phyloP scores from a whole-genome alignment of 2,113 vertebrate genomes.

The Psophia crepitans region DNA sequence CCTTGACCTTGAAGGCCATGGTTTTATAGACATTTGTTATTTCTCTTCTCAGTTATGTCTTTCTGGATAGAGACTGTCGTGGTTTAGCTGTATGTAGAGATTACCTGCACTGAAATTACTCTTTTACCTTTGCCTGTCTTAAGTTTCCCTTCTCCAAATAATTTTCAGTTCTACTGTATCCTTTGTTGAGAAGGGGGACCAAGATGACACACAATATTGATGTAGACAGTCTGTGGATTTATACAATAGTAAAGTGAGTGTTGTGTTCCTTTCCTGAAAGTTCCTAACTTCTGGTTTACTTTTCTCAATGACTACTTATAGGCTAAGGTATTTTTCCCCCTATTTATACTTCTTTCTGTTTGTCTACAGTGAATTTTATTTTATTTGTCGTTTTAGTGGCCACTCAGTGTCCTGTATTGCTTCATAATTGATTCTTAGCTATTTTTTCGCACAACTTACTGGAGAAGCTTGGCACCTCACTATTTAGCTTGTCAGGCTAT shows the following conservation, averaged over 20 bases:
- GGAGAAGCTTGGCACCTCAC: not conserved
- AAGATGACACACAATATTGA: not conserved
- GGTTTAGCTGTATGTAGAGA: not conserved
- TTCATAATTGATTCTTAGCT: not conserved
- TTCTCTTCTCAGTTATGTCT: not conserved
- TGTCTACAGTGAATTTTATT: not conserved
- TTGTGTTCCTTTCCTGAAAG: not conserved
- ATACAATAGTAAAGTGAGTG: not conserved
- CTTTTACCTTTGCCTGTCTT: not conserved
- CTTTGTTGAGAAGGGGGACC: not conserved
- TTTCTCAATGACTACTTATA: not conserved
- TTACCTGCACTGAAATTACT: not conserved
- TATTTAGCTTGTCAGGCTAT: not conserved
- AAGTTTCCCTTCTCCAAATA: not conserved
- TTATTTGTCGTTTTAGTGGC: not conserved
- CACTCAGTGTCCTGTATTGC: not conserved
- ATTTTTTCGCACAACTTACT: not conserved
- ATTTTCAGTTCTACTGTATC: not conserved
- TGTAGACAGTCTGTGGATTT: not conserved
- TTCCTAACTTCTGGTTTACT: not conserved
- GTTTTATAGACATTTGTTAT: not conserved
- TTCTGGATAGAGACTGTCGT: not conserved
- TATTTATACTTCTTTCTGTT: not conserved
- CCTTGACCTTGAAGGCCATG: not conserved
- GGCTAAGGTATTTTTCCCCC: not conserved